Conservation (phyloP, 64 coral and sea anemone genomes). For the Platygyra sinensis region DNA sequence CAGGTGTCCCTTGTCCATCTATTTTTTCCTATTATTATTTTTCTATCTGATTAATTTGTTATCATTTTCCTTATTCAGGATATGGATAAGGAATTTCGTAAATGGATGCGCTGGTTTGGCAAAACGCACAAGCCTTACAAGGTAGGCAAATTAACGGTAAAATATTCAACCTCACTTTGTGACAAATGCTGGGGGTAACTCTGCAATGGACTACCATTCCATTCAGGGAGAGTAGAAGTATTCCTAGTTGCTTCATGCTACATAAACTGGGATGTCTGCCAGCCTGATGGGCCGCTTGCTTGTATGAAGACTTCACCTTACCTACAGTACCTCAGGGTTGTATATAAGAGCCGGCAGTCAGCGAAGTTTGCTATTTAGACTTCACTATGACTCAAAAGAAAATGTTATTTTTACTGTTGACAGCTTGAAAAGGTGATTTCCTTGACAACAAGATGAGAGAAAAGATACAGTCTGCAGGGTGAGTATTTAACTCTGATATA, state of each 20-base stretch:
- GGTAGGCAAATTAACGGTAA: slow-evolving; percentile 16
- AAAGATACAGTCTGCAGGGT: slow-evolving; percentile 86
- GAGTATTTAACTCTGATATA: background rate
- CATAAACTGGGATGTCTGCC: no score
- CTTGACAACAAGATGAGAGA: slow-evolving; percentile 74
- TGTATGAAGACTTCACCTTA: no score
- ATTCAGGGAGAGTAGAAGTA: no score
- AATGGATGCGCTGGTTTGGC: slow-evolving; percentile 94
- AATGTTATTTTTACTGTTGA: background rate
- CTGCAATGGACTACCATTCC: no score
- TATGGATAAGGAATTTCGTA: slow-evolving; percentile 90
- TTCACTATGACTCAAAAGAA: background rate
- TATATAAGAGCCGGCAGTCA: no score
- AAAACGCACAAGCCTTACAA: slow-evolving; percentile 90
- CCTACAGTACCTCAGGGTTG: no score
- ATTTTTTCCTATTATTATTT: background rate
- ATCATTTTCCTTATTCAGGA: slow-evolving; percentile 46
- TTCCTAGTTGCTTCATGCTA: no score
- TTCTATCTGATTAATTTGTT: background rate
- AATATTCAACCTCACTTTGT: background rate
- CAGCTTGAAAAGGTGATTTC: slow-evolving; percentile 94
- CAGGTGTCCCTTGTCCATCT: no score
- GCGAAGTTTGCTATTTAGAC: no score
- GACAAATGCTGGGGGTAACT: no score
- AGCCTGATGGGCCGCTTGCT: no score